Base-by-base conservation (phyloP, 2,113 vertebrate species). In the Centropus unirufus region DNA sequence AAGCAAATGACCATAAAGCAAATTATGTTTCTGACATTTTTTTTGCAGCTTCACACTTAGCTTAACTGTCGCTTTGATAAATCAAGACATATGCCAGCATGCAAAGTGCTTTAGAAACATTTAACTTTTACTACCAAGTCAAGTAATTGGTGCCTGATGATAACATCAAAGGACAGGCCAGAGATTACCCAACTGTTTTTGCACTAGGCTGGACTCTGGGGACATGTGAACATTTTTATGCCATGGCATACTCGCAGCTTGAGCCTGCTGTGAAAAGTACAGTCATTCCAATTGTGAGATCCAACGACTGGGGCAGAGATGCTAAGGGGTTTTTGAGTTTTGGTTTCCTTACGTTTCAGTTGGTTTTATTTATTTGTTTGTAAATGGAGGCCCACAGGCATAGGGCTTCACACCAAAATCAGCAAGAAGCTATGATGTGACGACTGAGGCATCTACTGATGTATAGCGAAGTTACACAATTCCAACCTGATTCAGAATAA, bases 301-400 rank as follows among this genome's bases (percentile, higher is more conserved):
- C 8, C 47, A 66, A 21, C 8, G 23, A 26, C 30, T 63, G n/a
- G 14, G 55, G 30, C 27, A 69, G 66, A 54, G 24, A 34, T n/a
- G 12, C 4, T 17, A 27, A 34, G 12, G 6, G 44, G 49, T 49
- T 54, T 3, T 1, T 0, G 21, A 7, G 8, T 5, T 49, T n/a
- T 7, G 5, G 9, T 15, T 54, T 54, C 15, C 27, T 54, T 54
- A 15, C 9, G 26, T 29, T 15, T 14, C 24, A 6, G 4, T 9
- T 15, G 16, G 8, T 24, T 51, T n/a, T 67, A 6, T 30, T 11
- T 16, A 8, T 79, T 80, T 58, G 24, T 32, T 58, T 27, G 52
- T 18, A 46, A 46, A 46, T 46, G 27, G 8, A 39, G n/a, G 20
- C n/a, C 27, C 26, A 32, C 10, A 30, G n/a, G 8, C 17, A 58